Percentiles rank a stretch among this genome's conserved stretches.
Evolutionary conservation across 2,888 invertebrate genomes (phyloP).

Genomic region (Sicus ferrugineus): DNA sequence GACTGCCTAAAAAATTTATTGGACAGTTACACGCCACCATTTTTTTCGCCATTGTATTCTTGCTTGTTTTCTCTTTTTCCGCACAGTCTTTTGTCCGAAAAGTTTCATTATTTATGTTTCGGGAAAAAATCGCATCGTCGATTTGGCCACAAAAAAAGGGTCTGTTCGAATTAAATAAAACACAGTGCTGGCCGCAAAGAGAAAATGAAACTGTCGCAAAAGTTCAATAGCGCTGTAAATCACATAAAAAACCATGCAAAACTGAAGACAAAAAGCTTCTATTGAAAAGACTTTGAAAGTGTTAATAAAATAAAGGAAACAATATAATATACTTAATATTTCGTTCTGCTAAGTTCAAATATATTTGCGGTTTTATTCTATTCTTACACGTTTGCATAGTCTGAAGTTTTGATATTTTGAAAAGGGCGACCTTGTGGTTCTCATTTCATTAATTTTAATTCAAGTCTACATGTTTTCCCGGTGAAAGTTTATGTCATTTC

Average conservation of each 20-base stretch:
- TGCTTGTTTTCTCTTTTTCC: not conserved
- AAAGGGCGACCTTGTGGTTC: too few species aligned
- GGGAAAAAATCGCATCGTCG: not conserved
- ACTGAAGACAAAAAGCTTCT: not conserved
- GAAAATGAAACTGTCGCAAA: slow-evolving; percentile 25
- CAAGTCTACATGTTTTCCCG: too few species aligned
- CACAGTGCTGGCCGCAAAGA: slow-evolving; percentile 6
- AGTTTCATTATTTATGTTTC: slow-evolving; percentile 18
- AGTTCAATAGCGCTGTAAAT: slow-evolving; percentile 26
- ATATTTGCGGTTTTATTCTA: too few species aligned
- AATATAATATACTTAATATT: too few species aligned
- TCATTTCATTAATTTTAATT: too few species aligned
- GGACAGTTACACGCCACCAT: slow-evolving; percentile 59
- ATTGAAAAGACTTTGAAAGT: not conserved
- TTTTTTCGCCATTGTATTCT: slow-evolving; percentile 46
- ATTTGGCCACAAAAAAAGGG: slow-evolving; percentile 3
- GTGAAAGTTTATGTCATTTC: too few species aligned
- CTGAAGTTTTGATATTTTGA: too few species aligned
- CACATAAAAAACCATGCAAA: not conserved
- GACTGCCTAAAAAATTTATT: slow-evolving; percentile 52
- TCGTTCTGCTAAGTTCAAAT: too few species aligned
- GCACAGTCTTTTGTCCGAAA: not conserved
- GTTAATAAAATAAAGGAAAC: not conserved
- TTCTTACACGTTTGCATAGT: too few species aligned
- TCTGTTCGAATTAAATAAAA: slow-evolving; percentile 1